These are phyloP conservation scores for Congeria kusceri DNA, from an alignment of 2,888 invertebrate genomes.

Conservation along the genomic window DNA sequence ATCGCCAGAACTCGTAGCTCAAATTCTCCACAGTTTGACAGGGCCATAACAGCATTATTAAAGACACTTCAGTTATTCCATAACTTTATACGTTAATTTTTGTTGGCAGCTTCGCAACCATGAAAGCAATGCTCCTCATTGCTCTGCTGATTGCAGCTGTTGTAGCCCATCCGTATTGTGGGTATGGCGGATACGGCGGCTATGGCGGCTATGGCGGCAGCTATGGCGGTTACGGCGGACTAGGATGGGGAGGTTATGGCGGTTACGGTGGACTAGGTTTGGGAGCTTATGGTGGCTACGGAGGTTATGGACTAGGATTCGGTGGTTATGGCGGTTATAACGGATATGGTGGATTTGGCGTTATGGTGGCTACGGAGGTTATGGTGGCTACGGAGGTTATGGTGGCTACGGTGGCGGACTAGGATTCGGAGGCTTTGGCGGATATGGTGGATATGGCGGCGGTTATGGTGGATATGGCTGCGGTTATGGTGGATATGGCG, in stretches of 20 bases:
- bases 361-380: background rate
- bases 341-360: background rate
- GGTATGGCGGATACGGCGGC: background rate
- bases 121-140: background rate
- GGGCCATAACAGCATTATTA: no score
- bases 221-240: background rate
- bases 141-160: slow-evolving; percentile 6
- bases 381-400: background rate
- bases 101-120: no score
- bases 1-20: no score
- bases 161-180: background rate
- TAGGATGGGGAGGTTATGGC: background rate
- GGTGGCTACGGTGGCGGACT: no score
- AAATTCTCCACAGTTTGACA: no score
- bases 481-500: background rate
- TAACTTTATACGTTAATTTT: no score
- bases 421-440: no score
- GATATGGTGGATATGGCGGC: slow-evolving; percentile 2
- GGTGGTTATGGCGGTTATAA: background rate
- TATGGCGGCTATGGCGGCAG: background rate
- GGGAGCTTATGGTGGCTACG: background rate
- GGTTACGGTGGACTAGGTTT: no score
- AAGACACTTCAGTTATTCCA: no score
- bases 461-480: background rate
- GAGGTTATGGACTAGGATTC: background rate